Conservation (phyloP, 2,797 vertebrate species). For the Chromis chromis region DNA sequence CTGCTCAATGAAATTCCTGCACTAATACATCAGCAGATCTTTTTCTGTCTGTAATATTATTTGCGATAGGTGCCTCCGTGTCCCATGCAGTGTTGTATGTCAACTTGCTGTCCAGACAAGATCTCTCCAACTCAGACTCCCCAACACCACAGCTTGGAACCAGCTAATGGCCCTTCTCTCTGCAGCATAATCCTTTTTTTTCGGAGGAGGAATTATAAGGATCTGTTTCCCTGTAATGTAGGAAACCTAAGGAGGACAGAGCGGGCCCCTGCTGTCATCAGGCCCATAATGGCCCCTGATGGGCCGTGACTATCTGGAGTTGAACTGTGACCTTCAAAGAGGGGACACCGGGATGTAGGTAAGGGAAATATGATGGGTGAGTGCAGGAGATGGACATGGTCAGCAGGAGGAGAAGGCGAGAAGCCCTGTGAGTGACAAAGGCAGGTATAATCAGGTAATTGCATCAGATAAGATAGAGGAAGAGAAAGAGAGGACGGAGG, state of each 20-base stretch:
- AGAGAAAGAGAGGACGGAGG: slow-evolving; percentile 49
- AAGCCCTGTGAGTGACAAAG: slow-evolving; percentile 60
- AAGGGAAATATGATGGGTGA: slow-evolving; percentile 58
- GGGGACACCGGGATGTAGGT: slow-evolving; percentile 52
- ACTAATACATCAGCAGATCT: slow-evolving; percentile 41
- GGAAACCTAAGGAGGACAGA: slow-evolving; percentile 87
- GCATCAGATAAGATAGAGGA: slow-evolving; percentile 71
- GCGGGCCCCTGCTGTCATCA: slow-evolving; percentile 89
- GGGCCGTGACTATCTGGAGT: slow-evolving; percentile 80
- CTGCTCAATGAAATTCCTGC: slow-evolving; percentile 65
- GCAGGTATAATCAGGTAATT: slow-evolving; percentile 76
- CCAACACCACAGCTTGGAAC: slow-evolving; percentile 68
- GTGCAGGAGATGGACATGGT: slow-evolving; percentile 37
- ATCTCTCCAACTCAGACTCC: slow-evolving; percentile 55
- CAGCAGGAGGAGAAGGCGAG: slow-evolving; percentile 38
- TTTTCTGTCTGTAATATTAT: slow-evolving; percentile 52
- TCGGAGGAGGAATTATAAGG: slow-evolving; percentile 84
- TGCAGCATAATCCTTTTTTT: slow-evolving; percentile 84
- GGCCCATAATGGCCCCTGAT: slow-evolving; percentile 85
- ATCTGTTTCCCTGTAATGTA: slow-evolving; percentile 88
- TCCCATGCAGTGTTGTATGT: slow-evolving; percentile 51
- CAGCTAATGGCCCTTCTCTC: slow-evolving; percentile 85
- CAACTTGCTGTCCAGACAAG: slow-evolving; percentile 72
- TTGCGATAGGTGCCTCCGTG: slow-evolving; percentile 40
- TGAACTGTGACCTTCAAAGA: slow-evolving; percentile 91